Base-by-base conservation (phyloP, 2,888 invertebrate species). In the Scaptomyza tumidula region DNA sequence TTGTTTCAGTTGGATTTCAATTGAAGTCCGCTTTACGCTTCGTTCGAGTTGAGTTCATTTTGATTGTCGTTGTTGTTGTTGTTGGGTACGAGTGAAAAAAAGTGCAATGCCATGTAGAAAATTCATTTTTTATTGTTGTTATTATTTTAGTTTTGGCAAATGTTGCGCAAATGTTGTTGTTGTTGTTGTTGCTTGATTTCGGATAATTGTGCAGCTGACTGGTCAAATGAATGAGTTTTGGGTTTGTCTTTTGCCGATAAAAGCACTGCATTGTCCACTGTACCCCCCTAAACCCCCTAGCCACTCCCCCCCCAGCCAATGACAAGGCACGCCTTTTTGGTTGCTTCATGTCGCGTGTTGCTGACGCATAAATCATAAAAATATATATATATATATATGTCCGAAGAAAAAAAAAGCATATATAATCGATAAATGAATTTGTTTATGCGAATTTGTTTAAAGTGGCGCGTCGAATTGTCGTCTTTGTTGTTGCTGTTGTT, bases 371-470 rank as follows among this genome's bases (percentile, higher is more conserved):
- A 83, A 83, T 88, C 83, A 83, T 69, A 86, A 54, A 52, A 3
- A 7, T 14, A 14, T 9, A 6, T 31, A 31, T 31, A 31, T 33
- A 11, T 35, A 39, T 14, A 14, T 39, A 6, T 35, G 35, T 37
- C 1, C n/a, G n/a, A 3, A 6, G 14, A n/a, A 14, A 10, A 35
- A 9, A 53, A 49, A 41, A 66, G 66, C 46, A 67, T 35, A 13
- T 19, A 71, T 63, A 72, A 81, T 87, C 75, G 72, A 87, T 78
- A 82, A 82, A 82, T 82, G 83, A 87, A 87, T 86, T 82, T 86
- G 87, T 82, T 83, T 86, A 83, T 82, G 58, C 75, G 81, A 87
- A 83, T 88, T 83, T 82, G 83, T 88, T 87, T 88, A 85, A 85
- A 88, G 85, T 84, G 83, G 78, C 85, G 82, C 67, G 52, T 49